Conservation (phyloP, 2,888 invertebrate species). For the Marronus borbonicus region DNA sequence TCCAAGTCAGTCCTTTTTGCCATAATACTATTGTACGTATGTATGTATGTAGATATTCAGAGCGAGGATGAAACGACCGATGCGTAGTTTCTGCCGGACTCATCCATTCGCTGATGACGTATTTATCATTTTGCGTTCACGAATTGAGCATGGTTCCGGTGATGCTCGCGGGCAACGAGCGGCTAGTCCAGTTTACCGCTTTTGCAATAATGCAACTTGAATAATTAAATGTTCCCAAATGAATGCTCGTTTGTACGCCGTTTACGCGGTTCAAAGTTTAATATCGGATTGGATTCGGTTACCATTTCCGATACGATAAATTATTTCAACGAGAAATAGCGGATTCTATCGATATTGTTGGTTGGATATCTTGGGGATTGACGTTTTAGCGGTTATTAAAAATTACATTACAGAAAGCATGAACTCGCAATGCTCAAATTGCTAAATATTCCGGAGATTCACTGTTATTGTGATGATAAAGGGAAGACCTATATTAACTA, state of each 20-base stretch:
- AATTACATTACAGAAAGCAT: not conserved
- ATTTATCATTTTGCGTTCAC: slow-evolving; percentile 31
- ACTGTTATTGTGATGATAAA: no score
- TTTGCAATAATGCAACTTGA: slow-evolving; percentile 33
- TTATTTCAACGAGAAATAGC: slow-evolving; percentile 14
- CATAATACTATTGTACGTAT: not conserved
- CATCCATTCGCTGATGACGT: slow-evolving; percentile 20
- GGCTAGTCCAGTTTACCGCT: slow-evolving; percentile 31
- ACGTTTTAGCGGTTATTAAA: not conserved
- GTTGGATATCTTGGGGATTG: not conserved
- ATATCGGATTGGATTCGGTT: slow-evolving; percentile 25
- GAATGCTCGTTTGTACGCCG: slow-evolving; percentile 30
- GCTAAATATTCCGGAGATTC: no score
- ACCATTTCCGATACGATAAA: slow-evolving; percentile 13
- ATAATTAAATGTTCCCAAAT: slow-evolving; percentile 41
- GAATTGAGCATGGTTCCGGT: slow-evolving; percentile 16
- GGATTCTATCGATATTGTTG: not conserved
- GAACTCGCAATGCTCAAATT: no score
- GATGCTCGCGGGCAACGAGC: slow-evolving; percentile 15
- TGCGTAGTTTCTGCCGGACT: not conserved
- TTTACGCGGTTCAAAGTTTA: slow-evolving; percentile 24
- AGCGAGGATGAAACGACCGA: not conserved
- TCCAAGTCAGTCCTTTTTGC: not conserved
- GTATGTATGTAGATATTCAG: not conserved
- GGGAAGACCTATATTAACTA: no score